phyloP scores from a whole-genome alignment of 2,797 vertebrate genomes.

The Perodicticus potto region DNA sequence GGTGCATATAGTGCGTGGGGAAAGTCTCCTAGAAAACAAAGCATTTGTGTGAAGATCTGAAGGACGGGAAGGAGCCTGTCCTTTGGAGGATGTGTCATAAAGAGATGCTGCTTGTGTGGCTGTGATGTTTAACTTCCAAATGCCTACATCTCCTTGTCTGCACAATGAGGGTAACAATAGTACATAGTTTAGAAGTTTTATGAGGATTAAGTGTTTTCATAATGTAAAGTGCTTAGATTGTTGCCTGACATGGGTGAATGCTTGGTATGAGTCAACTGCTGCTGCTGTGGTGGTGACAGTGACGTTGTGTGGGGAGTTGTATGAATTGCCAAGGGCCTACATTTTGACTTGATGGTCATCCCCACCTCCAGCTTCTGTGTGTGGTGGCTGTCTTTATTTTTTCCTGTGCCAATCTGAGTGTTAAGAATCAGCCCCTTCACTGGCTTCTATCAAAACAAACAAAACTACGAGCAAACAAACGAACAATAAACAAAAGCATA shows the following conservation, averaged over 20 bases:
- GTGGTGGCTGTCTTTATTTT: neutral
- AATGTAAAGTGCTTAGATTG: neutral
- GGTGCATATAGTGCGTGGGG: too few species aligned
- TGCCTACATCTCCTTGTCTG: neutral
- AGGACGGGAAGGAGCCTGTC: too few species aligned
- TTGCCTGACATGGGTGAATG: neutral
- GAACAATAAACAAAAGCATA: neutral
- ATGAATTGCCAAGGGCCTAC: neutral
- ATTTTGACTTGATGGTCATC: neutral
- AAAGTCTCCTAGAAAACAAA: too few species aligned
- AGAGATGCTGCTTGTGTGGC: too few species aligned
- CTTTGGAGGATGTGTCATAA: too few species aligned
- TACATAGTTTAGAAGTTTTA: neutral
- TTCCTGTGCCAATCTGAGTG: neutral
- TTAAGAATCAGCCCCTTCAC: neutral
- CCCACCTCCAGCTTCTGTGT: neutral
- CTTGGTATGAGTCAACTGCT: neutral
- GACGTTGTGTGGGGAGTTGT: neutral
- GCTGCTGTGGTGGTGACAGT: too few species aligned
- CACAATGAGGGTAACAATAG: neutral
- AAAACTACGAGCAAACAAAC: neutral
- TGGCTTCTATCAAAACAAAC: neutral
- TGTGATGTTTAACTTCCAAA: neutral
- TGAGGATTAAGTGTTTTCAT: neutral
- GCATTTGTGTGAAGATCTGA: too few species aligned